These are phyloP conservation scores for Platalea minor DNA, from an alignment of 2,797 vertebrate species.

Conservation along the genomic window DNA sequence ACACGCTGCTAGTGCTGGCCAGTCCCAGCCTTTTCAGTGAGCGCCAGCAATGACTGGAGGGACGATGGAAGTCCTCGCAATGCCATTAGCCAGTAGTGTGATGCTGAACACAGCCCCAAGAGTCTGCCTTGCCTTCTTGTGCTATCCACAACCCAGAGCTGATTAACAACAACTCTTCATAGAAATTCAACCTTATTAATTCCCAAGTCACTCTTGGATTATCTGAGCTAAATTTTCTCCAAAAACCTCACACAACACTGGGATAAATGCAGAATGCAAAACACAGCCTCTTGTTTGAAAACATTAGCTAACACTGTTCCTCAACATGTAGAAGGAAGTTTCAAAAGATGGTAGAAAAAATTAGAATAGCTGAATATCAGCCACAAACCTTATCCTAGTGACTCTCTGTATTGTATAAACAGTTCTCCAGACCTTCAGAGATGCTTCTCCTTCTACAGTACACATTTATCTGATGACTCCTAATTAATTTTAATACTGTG, in stretches of 20 bases:
- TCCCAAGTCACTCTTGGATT: neutral
- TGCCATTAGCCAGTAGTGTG: neutral
- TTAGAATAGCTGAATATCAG: neutral
- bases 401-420: neutral
- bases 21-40: neutral
- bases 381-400: neutral
- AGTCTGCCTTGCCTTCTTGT: neutral
- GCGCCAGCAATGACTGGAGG: neutral
- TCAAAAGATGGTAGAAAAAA: neutral
- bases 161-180: neutral
- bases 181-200: neutral
- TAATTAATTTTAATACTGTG: neutral
- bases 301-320: neutral
- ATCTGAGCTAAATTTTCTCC: neutral
- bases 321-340: neutral
- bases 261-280: neutral
- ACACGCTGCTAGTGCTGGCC: neutral
- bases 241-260: neutral
- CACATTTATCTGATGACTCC: neutral
- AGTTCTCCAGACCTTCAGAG: neutral
- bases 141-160: neutral
- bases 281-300: neutral
- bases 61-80: neutral
- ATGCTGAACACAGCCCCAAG: neutral
- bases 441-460: neutral